A percentile compares a stretch with the other conserved stretches of the same genome.
phyloP scores from a whole-genome alignment of 1,140 invertebrate species.

The Periplaneta americana region DNA sequence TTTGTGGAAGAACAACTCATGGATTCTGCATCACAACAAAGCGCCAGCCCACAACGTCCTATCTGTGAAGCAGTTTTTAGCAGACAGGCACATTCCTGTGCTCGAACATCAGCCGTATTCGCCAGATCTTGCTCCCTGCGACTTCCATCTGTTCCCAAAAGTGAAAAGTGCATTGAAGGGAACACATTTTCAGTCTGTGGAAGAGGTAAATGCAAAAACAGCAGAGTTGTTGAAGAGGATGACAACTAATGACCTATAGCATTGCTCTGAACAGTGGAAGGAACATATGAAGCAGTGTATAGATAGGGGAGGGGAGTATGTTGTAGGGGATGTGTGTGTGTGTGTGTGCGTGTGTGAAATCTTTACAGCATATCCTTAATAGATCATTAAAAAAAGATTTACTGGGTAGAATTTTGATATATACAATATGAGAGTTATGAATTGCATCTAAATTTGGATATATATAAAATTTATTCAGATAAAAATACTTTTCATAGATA shows the following conservation, averaged over 20 bases:
- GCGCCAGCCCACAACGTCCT: slow-evolving; percentile 16
- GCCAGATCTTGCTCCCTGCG: slow-evolving; percentile 23
- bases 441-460: too few relatives aligned
- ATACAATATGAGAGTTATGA: too few relatives aligned
- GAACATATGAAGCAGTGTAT: neutral
- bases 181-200: too few relatives aligned
- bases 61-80: slow-evolving; percentile 22
- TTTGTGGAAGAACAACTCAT: slow-evolving; percentile 19
- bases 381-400: too few relatives aligned
- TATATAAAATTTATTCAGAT: too few relatives aligned
- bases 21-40: slow-evolving; percentile 18
- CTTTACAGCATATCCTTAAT: too few relatives aligned
- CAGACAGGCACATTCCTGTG: slow-evolving; percentile 20
- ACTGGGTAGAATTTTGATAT: too few relatives aligned
- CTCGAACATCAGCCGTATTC: slow-evolving; percentile 23
- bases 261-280: neutral
- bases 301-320: neutral
- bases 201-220: neutral
- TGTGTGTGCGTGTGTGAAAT: too few relatives aligned
- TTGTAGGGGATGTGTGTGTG: neutral
- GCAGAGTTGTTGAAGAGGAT: neutral
- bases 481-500: too few relatives aligned
- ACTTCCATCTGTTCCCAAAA: too few relatives aligned
- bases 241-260: neutral
- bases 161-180: too few relatives aligned